Conservation (phyloP, 2,797 vertebrate species). For the Menidia menidia region DNA sequence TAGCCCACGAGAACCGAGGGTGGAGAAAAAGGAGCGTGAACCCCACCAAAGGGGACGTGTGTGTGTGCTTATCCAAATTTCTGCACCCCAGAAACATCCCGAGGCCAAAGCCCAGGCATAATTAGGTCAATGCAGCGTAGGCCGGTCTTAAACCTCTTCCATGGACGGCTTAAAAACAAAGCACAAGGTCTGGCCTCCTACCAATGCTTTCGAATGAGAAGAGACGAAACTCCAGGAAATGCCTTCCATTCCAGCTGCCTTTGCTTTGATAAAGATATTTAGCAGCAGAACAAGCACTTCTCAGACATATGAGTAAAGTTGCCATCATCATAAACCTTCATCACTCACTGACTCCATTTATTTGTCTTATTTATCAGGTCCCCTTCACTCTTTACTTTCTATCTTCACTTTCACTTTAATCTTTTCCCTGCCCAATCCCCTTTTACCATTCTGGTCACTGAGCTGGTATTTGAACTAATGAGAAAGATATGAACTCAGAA, state of each 20-base stretch:
- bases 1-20: neutral
- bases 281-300: slow-evolving; percentile 3
- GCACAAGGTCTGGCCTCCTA: neutral
- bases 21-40: neutral
- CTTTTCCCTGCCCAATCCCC: slow-evolving; percentile 41
- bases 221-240: neutral
- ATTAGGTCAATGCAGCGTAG: neutral
- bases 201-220: neutral
- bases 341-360: slow-evolving; percentile 23
- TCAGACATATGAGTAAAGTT: slow-evolving; percentile 8
- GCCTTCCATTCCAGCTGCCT: neutral
- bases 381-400: slow-evolving; percentile 27
- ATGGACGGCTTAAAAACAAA: neutral
- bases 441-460: slow-evolving; percentile 64
- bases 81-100: neutral
- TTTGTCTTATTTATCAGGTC: neutral
- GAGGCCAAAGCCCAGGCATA: neutral
- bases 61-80: neutral
- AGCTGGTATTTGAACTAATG: slow-evolving; percentile 73
- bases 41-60: neutral
- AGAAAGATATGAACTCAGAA: slow-evolving; percentile 63
- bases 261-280: neutral
- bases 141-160: neutral
- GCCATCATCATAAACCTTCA: slow-evolving; percentile 27
- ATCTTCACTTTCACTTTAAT: slow-evolving; percentile 30